Evolutionary conservation across 2,888 invertebrate genomes (phyloP).

Genomic region (Theretra japonica): DNA sequence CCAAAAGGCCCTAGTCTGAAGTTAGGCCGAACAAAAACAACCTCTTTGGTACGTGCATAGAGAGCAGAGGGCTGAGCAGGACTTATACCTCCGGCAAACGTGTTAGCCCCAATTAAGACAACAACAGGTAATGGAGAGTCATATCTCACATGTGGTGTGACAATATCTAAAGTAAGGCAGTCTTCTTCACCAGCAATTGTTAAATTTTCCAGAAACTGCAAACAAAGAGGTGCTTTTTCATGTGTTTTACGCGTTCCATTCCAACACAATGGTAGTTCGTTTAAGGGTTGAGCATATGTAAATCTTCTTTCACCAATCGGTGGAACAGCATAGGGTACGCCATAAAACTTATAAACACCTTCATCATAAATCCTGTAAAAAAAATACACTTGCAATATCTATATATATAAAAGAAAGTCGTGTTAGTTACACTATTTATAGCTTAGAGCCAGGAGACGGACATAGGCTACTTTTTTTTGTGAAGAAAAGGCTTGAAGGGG

Average conservation of each 20-base stretch:
- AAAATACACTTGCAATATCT: neutral
- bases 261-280: slow-evolving; percentile 90
- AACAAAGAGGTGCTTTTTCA: slow-evolving; percentile 87
- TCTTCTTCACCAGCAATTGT: slow-evolving; percentile 90
- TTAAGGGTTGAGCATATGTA: slow-evolving; percentile 87
- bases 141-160: slow-evolving; percentile 92
- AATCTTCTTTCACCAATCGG: slow-evolving; percentile 89
- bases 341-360: slow-evolving; percentile 91
- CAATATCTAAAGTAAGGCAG: slow-evolving; percentile 92
- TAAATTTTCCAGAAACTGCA: slow-evolving; percentile 88
- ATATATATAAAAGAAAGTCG: no score
- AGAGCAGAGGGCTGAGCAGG: slow-evolving; percentile 90
- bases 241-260: slow-evolving; percentile 89
- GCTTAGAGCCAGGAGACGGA: no score
- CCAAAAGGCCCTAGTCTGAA: slow-evolving; percentile 92
- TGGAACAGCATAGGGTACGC: slow-evolving; percentile 92
- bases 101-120: slow-evolving; percentile 91
- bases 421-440: no score
- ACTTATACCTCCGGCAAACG: slow-evolving; percentile 90
- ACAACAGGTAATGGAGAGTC: slow-evolving; percentile 92
- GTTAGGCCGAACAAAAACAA: slow-evolving; percentile 94
- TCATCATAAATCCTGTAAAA: slow-evolving; percentile 88
- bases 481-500: no score
- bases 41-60: slow-evolving; percentile 90
- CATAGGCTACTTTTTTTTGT: no score